Evolutionary conservation across 1,140 invertebrate genomes (phyloP).

Genomic region (Drosophila bifasciata): DNA sequence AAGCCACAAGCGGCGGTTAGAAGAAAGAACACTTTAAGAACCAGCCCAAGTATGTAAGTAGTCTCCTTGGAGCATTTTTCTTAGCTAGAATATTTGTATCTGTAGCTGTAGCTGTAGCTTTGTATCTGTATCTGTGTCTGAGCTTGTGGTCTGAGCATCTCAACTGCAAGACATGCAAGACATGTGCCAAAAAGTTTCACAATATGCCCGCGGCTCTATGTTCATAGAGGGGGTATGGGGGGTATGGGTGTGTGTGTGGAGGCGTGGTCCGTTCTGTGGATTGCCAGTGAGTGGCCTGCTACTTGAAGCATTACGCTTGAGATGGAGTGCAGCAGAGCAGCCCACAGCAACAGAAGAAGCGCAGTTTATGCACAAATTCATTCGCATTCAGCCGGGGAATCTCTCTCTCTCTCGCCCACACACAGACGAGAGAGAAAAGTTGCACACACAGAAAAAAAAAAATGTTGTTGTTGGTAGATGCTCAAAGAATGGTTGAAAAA

Average conservation of each 20-base stretch:
- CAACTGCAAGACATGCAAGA: conserved; percentile 69
- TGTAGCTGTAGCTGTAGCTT: neutral
- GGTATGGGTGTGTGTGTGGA: too few relatives aligned
- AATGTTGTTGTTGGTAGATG: conserved; percentile 31
- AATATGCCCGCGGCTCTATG: conserved; percentile 64
- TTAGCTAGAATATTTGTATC: conserved; percentile 1
- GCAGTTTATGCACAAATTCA: conserved; percentile 77
- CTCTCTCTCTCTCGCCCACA: conserved; percentile 27
- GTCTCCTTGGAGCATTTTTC: conserved; percentile 39
- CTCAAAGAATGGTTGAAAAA: too few relatives aligned
- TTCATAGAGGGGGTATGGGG: conserved; percentile 31
- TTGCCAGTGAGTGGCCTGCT: conserved; percentile 48
- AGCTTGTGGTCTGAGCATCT: conserved; percentile 7
- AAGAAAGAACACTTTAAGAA: conserved; percentile 13
- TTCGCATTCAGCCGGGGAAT: conserved; percentile 50
- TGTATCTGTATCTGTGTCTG: conserved; percentile 1
- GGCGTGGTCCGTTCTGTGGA: conserved; percentile 29
- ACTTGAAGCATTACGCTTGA: conserved; percentile 40
- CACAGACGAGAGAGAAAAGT: conserved; percentile 15
- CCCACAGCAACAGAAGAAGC: conserved; percentile 38
- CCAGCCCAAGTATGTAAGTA: conserved; percentile 32
- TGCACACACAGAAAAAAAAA: conserved; percentile 50
- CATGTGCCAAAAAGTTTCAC: conserved; percentile 81
- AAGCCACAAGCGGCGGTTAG: neutral
- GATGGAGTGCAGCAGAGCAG: conserved; percentile 34